phyloP scores from a whole-genome alignment of 2,797 vertebrate species.

The Simalia tracyae region DNA sequence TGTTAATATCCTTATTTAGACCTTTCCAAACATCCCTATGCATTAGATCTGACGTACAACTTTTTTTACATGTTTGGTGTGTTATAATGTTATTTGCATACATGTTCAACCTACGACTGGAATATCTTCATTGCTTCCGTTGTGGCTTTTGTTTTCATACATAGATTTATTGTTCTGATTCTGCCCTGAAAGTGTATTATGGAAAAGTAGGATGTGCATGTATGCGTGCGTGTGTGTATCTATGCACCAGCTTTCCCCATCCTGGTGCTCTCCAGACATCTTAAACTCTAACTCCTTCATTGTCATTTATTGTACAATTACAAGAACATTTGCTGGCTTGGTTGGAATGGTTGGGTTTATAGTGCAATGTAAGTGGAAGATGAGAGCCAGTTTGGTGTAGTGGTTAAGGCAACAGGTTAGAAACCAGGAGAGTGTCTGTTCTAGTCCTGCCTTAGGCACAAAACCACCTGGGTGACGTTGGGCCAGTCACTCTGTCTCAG shows the following conservation, averaged over 20 bases:
- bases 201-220: neutral
- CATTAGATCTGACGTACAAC: neutral
- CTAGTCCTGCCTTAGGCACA: neutral
- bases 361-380: too few species aligned
- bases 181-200: neutral
- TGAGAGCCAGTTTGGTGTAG: neutral
- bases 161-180: neutral
- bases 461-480: neutral
- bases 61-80: neutral
- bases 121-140: neutral
- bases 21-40: neutral
- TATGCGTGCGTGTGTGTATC: neutral
- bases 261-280: neutral
- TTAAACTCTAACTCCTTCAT: neutral
- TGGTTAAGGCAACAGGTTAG: neutral
- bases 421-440: neutral
- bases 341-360: neutral
- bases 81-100: neutral
- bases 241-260: neutral
- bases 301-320: neutral
- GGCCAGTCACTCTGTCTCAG: neutral
- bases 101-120: neutral
- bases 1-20: neutral
- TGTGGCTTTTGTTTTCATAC: neutral
- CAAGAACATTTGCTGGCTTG: neutral